These are phyloP conservation scores for Graphium colonna DNA, from an alignment of 2,888 invertebrate species.

Conservation along the genomic window DNA sequence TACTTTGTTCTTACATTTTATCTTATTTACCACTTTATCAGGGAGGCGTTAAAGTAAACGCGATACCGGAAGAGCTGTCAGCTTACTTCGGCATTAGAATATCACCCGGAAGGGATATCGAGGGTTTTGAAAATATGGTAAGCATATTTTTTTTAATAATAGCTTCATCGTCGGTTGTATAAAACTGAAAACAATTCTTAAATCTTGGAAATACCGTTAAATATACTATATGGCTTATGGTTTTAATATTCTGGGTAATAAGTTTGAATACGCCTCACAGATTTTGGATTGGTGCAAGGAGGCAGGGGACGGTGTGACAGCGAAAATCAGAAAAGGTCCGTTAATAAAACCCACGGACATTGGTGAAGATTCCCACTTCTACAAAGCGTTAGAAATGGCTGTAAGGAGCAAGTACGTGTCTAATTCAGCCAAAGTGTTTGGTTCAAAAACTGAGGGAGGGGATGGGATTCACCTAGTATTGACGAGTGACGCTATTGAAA, in stretches of 20 bases:
- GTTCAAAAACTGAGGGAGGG: background rate
- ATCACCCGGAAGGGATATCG: conserved; percentile 77
- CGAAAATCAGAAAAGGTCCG: conserved; percentile 80
- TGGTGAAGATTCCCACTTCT: conserved; percentile 81
- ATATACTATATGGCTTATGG: too few relatives aligned
- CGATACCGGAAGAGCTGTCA: conserved; percentile 85
- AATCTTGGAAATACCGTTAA: too few relatives aligned
- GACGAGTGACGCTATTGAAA: too few relatives aligned
- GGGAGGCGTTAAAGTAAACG: conserved; percentile 91
- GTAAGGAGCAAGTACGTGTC: conserved; percentile 73
- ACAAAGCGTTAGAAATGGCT: conserved; percentile 80
- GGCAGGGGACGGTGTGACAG: conserved; percentile 83
- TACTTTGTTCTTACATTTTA: too few relatives aligned
- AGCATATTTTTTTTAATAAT: too few relatives aligned
- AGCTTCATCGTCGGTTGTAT: too few relatives aligned
- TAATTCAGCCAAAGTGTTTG: conserved; percentile 2
- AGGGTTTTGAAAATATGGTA: conserved; percentile 81
- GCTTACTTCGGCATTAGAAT: conserved; percentile 84
- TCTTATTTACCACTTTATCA: conserved; percentile 30
- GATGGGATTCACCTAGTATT: too few relatives aligned
- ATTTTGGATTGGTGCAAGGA: conserved; percentile 81
- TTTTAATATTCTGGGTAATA: background rate
- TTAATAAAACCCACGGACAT: conserved; percentile 77
- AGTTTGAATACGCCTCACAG: too few relatives aligned
- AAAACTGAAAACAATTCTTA: too few relatives aligned